Base-by-base conservation (phyloP, 1,140 invertebrate species). In the Panagrolaimus sp. region DNA sequence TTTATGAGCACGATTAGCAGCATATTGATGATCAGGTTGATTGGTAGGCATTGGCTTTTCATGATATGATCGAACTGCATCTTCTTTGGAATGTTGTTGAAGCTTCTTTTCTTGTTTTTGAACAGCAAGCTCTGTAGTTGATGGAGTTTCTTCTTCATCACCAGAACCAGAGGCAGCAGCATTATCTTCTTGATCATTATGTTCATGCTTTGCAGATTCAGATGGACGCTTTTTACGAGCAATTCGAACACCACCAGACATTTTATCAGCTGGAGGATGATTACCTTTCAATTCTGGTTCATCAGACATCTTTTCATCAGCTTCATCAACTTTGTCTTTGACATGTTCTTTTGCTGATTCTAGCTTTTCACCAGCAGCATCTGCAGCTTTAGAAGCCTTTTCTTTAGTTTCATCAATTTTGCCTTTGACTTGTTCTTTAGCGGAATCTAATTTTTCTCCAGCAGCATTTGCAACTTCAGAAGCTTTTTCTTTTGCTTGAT, bases 1-100 rank as follows among this genome's bases (percentile, higher is more conserved):
- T 38, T 79, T 81, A 43, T 69, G 57, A 46, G 72, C 66, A 9
- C 48, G 53, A 13, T 66, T 51, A 23, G 66, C 62, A 14, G 13
- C 45, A 9, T 70, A 67, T 38, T 65, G 64, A 16, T 70, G 68
- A 16, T 77, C 73, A 38, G 31, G 31, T 38, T 38, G 31, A 45
- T 75, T 70, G 9, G 76, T 71, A 9, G 78, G 78, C 42, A 57
- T 31, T 43, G 79, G 79, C 63, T 81, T 81, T 20, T 79, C 74
- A 27, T 81, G 79, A 45, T 72, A 78, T 23, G 66, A 66, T 68
- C 78, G 79, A 25, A 81, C 72, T 11, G 79, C 79, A 16, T 73
- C 75, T 23, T 72, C 63, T n/a, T 78, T 73, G 53, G 78, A 81
- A 66, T 79, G 78, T 57, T 78, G 74, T 68, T 81, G 76, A 11